These are phyloP conservation scores for Iphiclides podalirius DNA, from an alignment of 2,888 invertebrate genomes.

Conservation along the genomic window DNA sequence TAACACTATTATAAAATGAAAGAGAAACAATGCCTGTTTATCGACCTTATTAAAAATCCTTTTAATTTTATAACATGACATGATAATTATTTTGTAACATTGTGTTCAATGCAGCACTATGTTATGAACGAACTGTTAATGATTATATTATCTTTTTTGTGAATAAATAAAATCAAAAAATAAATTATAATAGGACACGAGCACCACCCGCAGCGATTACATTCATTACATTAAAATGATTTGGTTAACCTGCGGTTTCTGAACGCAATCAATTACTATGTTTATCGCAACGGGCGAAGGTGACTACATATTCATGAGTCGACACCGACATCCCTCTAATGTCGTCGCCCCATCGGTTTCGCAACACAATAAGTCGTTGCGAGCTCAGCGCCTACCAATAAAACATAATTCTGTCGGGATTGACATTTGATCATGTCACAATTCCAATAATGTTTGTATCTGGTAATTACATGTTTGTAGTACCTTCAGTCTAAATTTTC, in stretches of 20 bases:
- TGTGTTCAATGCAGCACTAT: no score
- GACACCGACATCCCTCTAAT: slow-evolving; percentile 16
- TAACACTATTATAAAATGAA: no score
- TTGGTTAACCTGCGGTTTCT: slow-evolving; percentile 31
- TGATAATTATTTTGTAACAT: no score
- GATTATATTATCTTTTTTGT: no score
- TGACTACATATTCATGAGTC: slow-evolving; percentile 15
- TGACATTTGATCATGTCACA: slow-evolving; percentile 23
- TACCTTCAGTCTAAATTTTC: slow-evolving; percentile 6
- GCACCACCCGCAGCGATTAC: no score
- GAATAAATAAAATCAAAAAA: no score
- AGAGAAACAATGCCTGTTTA: no score
- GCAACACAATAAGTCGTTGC: slow-evolving; percentile 20
- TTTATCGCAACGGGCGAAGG: slow-evolving; percentile 17
- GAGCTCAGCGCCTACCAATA: slow-evolving; percentile 18
- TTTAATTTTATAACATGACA: no score
- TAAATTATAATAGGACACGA: no score
- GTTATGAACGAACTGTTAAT: no score
- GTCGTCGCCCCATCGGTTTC: slow-evolving; percentile 20
- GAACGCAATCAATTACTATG: slow-evolving; percentile 21
- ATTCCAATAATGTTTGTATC: slow-evolving; percentile 16
- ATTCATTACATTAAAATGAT: slow-evolving; percentile 10
- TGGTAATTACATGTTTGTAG: slow-evolving; percentile 11
- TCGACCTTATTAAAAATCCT: no score
- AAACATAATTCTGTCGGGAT: slow-evolving; percentile 22